Conservation (phyloP, 2,888 invertebrate genomes). For the Bombylius discolor region DNA sequence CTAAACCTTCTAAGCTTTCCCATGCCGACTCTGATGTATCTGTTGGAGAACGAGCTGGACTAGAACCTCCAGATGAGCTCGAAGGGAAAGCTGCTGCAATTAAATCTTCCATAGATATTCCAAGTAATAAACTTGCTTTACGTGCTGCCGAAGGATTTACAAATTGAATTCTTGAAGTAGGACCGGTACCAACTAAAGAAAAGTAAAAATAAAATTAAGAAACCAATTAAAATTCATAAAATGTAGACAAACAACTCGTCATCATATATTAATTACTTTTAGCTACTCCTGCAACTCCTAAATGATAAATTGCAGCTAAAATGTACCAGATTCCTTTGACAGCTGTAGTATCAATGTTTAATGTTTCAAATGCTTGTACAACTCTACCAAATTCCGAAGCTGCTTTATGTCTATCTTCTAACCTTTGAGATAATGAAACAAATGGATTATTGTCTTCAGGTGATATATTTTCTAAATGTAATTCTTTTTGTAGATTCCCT, state of each 20-base stretch:
- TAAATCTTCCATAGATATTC: constrained; percentile 71
- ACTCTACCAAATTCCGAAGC: constrained; percentile 71
- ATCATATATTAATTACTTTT: constrained; percentile 42
- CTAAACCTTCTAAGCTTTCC: constrained; percentile 79
- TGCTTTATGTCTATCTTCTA: constrained; percentile 67
- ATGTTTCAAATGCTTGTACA: constrained; percentile 57
- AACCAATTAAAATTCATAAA: neutral
- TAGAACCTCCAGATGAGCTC: constrained; percentile 40
- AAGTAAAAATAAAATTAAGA: constrained; percentile 3
- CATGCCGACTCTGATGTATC: constrained; percentile 50
- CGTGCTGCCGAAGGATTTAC: constrained; percentile 65
- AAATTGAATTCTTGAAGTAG: constrained; percentile 48
- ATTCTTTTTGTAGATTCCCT: constrained; percentile 64
- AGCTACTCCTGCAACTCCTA: constrained; percentile 74
- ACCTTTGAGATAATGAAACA: constrained; percentile 61
- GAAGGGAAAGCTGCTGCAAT: constrained; percentile 60
- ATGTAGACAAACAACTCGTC: neutral
- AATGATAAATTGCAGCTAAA: constrained; percentile 85
- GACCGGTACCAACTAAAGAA: constrained; percentile 26
- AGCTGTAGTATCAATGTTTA: constrained; percentile 66
- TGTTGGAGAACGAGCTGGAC: constrained; percentile 35
- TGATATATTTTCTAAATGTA: constrained; percentile 63
- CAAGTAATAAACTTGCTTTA: constrained; percentile 62
- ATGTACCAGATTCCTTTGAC: constrained; percentile 75
- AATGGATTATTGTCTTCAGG: constrained; percentile 59